Base-by-base conservation (phyloP, 2,797 vertebrate species). In the Peromyscus aztecus region DNA sequence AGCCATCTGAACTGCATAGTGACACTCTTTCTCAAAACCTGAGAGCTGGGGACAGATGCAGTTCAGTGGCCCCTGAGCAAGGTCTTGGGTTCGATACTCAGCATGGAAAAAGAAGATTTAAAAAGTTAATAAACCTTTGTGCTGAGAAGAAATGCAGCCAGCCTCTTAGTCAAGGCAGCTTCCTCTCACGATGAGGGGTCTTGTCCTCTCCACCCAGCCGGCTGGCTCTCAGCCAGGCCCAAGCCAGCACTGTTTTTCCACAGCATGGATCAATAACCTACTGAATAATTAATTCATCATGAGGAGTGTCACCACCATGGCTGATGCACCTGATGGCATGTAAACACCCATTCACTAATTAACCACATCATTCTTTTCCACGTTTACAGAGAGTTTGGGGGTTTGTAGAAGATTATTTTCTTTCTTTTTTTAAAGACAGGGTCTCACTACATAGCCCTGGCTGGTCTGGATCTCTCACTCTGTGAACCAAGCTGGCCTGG, bases 241-340 rank as follows among this genome's bases (percentile, higher is more conserved):
- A 6, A 31, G 40, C 13, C 31, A 4, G 16, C 81, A 13, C 49
- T 73, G 1, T 27, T 75, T 81, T 71, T 61, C 43, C n/a, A 10
- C 0, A 19, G 43, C 61, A 23, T 46, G 55, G 43, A 83, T 46
- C 40, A 31, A 31, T n/a, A 76, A 61, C 17, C 16, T 31, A 27
- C 19, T 21, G 13, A 14, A 4, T 21, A 49, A 29, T 43, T 21
- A 49, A 29, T 43, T 37, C 29, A 71, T 27, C 24, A 16, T 37
- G 46, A 43, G 0, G 0, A 17, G 17, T 29, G 0, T 23, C 34
- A 11, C 81, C 37, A 6, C 49, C 85, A 34, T 2, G 13, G 55
- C 46, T 8, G 24, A 27, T 11, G 16, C 3, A 52, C 49, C 3
- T 40, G 8, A 52, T 27, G 19, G 11, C n/a, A 24, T 80, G 65